Conservation (phyloP, 2,888 invertebrate genomes). For the Pristionchus japonicus region DNA sequence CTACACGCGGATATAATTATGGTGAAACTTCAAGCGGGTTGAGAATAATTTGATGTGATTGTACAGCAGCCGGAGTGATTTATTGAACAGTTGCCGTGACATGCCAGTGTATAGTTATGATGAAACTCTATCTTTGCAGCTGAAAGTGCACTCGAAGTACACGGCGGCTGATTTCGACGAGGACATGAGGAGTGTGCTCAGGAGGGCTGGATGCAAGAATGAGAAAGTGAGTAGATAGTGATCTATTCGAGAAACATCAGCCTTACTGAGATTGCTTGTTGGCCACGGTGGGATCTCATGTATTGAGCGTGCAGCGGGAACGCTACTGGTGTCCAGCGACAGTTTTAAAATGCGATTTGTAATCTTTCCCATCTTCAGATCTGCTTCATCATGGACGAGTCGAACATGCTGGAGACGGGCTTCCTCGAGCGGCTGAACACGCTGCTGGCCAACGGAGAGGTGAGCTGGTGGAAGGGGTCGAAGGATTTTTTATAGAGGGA, state of each 20-base stretch:
- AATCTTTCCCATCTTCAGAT: constrained; percentile 75
- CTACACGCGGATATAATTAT: no score
- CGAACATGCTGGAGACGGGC: constrained; percentile 93
- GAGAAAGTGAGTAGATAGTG: constrained; percentile 83
- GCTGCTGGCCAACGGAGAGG: constrained; percentile 95
- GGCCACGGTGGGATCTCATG: neutral
- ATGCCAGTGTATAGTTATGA: no score
- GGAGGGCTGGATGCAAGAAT: constrained; percentile 81
- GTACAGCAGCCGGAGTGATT: no score
- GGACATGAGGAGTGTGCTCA: constrained; percentile 85
- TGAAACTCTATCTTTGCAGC: no score
- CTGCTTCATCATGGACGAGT: constrained; percentile 98
- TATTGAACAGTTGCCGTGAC: no score
- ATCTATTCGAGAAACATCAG: neutral
- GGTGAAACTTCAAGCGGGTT: no score
- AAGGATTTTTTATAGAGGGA: neutral
- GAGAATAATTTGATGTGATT: neutral
- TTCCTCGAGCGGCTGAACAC: constrained; percentile 99
- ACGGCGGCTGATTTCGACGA: constrained; percentile 99
- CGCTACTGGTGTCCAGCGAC: neutral
- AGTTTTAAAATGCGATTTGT: neutral
- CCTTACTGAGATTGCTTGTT: neutral
- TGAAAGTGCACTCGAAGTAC: constrained; percentile 95
- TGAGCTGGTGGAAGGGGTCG: constrained; percentile 80
- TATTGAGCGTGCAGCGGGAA: neutral